Conservation (phyloP, 2,797 vertebrate species). For the Halcyon smyrnensis region DNA sequence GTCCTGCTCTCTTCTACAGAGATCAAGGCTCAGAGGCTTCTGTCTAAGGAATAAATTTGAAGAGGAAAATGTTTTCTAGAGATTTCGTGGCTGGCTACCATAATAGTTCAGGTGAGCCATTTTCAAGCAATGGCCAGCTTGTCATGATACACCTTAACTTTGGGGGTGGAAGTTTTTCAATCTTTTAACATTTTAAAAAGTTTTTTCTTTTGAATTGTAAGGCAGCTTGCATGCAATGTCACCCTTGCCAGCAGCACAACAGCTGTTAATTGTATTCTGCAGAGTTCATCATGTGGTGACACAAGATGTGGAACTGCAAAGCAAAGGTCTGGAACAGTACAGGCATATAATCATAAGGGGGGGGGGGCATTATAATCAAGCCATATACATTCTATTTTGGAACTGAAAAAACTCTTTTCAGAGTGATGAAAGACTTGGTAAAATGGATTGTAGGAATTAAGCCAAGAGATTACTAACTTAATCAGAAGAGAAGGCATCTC, state of each 20-base stretch:
- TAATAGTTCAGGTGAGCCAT: not conserved
- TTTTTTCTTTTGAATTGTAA: not conserved
- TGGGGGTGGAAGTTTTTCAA: not conserved
- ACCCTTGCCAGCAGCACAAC: conserved; percentile 13
- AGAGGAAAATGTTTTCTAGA: not conserved
- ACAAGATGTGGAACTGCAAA: conserved; percentile 25
- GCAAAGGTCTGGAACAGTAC: conserved; percentile 25
- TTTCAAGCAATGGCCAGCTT: not conserved
- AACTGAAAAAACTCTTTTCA: conserved; percentile 29
- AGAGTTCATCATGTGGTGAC: not conserved
- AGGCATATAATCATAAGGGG: not conserved
- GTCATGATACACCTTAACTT: not conserved
- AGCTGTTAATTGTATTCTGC: conserved; percentile 30
- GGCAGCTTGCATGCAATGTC: not conserved
- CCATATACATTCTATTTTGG: not conserved
- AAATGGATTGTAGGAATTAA: not conserved
- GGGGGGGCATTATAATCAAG: not conserved
- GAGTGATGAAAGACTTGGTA: not conserved
- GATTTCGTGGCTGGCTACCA: not conserved
- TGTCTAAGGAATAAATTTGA: not conserved
- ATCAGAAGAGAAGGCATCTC: not conserved
- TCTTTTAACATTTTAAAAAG: not conserved
- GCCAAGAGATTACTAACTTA: conserved; percentile 9
- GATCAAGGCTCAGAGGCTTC: not conserved
- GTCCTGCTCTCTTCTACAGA: not conserved